Percentiles rank a stretch among this genome's conserved stretches.
Evolutionary conservation across 2,797 vertebrate genomes (phyloP).

Genomic region (Strix occidentalis): DNA sequence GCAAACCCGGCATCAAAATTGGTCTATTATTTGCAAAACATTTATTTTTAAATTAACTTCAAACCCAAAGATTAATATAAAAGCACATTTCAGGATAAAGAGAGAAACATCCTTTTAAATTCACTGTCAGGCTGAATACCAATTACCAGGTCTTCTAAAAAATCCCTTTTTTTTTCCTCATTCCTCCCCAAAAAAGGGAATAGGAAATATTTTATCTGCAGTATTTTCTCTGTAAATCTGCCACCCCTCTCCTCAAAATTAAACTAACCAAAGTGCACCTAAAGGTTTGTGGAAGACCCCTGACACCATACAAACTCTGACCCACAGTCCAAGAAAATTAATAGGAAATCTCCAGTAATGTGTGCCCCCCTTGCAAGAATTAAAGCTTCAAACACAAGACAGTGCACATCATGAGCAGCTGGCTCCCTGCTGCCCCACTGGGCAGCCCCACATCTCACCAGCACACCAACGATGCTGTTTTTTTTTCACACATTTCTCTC

Average conservation of each 20-base stretch:
- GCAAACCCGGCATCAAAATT: not conserved
- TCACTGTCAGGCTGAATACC: not conserved
- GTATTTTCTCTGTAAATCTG: not conserved
- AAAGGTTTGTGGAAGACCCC: not conserved
- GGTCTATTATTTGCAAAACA: not conserved
- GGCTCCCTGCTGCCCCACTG: not conserved
- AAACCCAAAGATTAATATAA: not conserved
- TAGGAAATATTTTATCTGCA: not conserved
- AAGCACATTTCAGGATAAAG: not conserved
- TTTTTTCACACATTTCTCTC: not conserved
- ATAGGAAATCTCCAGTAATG: not conserved
- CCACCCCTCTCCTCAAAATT: not conserved
- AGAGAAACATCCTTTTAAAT: not conserved
- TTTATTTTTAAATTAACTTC: not conserved
- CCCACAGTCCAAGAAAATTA: not conserved
- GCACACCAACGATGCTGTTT: not conserved
- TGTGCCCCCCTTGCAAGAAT: not conserved
- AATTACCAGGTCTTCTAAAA: not conserved
- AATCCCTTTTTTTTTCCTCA: not conserved
- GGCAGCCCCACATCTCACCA: not conserved
- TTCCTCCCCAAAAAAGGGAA: not conserved
- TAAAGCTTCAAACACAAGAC: not conserved
- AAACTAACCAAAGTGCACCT: not conserved
- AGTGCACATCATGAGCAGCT: rapidly evolving
- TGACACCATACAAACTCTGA: not conserved